Conservation (phyloP, 2,797 vertebrate genomes). For the Lagodon rhomboides region DNA sequence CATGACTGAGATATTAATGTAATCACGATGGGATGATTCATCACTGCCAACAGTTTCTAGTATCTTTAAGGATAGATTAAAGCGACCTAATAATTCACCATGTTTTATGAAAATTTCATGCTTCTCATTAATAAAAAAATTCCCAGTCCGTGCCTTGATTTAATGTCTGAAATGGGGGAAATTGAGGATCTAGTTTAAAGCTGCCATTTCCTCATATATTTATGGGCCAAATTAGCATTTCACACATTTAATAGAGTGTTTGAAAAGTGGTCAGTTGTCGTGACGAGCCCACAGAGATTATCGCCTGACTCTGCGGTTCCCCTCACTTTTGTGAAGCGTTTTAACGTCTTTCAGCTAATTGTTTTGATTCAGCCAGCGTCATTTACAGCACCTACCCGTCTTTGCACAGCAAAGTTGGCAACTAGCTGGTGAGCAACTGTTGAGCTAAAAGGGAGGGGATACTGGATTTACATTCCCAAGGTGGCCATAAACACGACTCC, state of each 20-base stretch:
- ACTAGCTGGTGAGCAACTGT: not conserved
- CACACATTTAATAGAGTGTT: no score
- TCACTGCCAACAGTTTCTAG: constrained; percentile 23
- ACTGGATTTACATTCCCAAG: not conserved
- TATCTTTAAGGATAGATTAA: not conserved
- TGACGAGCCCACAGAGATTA: not conserved
- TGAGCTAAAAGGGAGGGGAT: not conserved
- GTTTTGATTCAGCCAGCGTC: not conserved
- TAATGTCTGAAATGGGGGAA: not conserved
- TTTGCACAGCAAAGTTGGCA: no score
- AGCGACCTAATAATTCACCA: constrained; percentile 8
- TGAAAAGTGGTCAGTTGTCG: not conserved
- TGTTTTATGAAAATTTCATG: constrained; percentile 19
- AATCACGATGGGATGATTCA: not conserved
- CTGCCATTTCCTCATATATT: constrained; percentile 1
- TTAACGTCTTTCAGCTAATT: not conserved
- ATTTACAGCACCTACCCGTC: not conserved
- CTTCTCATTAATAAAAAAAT: constrained; percentile 13
- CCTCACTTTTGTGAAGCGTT: not conserved
- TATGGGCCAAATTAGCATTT: not conserved
- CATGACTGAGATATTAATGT: constrained; percentile 25
- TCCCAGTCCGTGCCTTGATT: not conserved
- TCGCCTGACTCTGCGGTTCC: not conserved
- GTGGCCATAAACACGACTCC: no score
- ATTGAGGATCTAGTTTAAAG: not conserved